Evolutionary conservation across 64 coral and sea anemone genomes (phyloP).

Genomic region (Anthopleura sola): DNA sequence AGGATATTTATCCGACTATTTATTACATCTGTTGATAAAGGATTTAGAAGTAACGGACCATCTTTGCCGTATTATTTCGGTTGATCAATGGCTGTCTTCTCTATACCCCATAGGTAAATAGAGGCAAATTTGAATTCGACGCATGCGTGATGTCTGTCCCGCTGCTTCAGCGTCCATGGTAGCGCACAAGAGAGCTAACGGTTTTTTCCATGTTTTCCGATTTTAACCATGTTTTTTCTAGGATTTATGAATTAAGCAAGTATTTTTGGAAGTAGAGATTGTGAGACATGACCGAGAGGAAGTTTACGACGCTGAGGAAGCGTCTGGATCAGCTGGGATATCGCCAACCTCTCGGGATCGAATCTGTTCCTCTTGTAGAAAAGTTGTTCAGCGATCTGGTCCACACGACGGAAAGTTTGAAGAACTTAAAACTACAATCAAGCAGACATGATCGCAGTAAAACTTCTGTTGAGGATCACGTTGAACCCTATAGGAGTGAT

Average conservation of each 20-base stretch:
- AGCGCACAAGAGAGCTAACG: constrained; percentile 65
- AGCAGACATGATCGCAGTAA: constrained; percentile 73
- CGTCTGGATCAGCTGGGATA: constrained; percentile 97
- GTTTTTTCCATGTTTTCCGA: constrained; percentile 48
- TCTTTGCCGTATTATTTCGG: background rate
- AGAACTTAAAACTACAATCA: constrained; percentile 93
- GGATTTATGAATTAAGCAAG: constrained; percentile 9
- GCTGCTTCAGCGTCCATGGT: constrained; percentile 44
- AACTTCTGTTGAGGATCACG: constrained; percentile 81
- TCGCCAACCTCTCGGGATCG: constrained; percentile 95
- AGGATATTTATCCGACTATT: background rate
- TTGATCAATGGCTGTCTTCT: constrained; percentile 55
- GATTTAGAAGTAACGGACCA: background rate
- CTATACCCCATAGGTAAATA: constrained; percentile 50
- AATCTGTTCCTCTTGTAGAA: constrained; percentile 96
- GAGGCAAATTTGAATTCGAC: constrained; percentile 97
- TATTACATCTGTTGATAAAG: background rate
- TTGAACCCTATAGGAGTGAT: constrained; percentile 96
- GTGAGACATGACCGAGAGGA: constrained; percentile 80
- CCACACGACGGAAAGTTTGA: constrained; percentile 98
- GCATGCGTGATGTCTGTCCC: constrained; percentile 70
- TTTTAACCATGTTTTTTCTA: constrained; percentile 34
- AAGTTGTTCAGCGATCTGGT: constrained; percentile 98
- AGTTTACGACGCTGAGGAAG: constrained; percentile 97
- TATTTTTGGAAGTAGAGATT: constrained; percentile 12